Percentiles rank a stretch among this genome's conserved stretches.
Conservation (phyloP, 2,888 invertebrate genomes). For the Diarsia mendica region DNA sequence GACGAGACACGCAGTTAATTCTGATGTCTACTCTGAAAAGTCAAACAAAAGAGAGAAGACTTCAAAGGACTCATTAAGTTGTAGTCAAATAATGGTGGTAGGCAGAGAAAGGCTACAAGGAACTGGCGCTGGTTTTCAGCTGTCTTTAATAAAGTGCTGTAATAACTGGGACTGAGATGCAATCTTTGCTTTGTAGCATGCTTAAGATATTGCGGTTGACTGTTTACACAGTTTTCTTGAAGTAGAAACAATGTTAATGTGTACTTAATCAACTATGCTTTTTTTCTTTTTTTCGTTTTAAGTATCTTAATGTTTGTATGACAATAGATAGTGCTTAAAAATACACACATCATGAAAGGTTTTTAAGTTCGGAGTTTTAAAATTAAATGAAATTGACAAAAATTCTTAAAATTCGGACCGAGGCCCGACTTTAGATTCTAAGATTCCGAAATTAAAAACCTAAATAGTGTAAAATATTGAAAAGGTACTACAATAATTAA, state of each 20-base stretch:
- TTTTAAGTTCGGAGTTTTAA: no score
- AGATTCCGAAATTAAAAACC: no score
- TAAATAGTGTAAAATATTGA: no score
- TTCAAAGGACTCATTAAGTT: conserved; percentile 84
- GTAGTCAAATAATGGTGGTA: conserved; percentile 78
- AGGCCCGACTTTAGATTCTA: no score
- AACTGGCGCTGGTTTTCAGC: conserved; percentile 33
- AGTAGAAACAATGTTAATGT: background rate
- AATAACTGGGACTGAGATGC: conserved; percentile 37
- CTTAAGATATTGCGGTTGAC: conserved; percentile 8
- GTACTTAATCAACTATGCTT: background rate
- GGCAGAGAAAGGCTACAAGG: conserved; percentile 44
- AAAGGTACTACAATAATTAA: no score
- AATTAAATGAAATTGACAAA: no score
- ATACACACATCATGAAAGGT: no score
- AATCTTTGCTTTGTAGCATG: conserved; percentile 16
- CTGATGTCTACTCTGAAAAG: conserved; percentile 78
- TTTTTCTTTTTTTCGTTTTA: background rate
- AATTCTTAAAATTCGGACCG: no score
- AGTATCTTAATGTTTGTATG: no score
- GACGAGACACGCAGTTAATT: conserved; percentile 72
- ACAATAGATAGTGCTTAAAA: background rate
- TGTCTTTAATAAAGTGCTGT: conserved; percentile 43
- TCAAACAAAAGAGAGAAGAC: conserved; percentile 81
- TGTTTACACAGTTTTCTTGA: background rate